Evolutionary conservation across 2,113 vertebrate genomes (phyloP).

Genomic region (Spheniscus mendiculus): DNA sequence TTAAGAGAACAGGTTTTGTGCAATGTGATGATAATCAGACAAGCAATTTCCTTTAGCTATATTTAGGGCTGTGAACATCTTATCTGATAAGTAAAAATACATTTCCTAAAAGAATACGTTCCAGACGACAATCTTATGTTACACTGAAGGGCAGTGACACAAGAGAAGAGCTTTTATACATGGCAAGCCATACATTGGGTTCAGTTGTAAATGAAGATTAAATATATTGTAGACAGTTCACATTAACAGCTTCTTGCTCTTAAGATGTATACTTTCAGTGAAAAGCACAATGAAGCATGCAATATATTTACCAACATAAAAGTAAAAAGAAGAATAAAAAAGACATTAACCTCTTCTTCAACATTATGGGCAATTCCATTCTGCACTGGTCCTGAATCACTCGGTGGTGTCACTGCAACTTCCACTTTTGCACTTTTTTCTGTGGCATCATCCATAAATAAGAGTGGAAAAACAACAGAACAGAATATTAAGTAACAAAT

Average conservation of each 20-base stretch:
- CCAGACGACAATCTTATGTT: neutral
- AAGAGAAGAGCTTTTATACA: neutral
- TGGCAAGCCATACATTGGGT: neutral
- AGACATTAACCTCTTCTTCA: constrained; percentile 61
- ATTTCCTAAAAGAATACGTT: neutral
- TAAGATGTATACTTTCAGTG: neutral
- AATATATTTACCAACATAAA: neutral
- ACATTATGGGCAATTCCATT: constrained; percentile 86
- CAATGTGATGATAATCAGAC: neutral
- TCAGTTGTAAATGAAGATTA: neutral
- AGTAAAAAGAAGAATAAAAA: neutral
- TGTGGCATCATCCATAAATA: constrained; percentile 42
- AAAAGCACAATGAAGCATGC: neutral
- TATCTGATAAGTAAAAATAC: neutral
- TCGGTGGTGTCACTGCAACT: constrained; percentile 91
- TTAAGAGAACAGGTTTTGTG: neutral
- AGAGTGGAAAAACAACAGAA: neutral
- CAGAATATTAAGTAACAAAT: neutral
- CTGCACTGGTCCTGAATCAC: constrained; percentile 87
- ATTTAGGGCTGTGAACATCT: neutral
- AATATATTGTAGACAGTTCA: neutral
- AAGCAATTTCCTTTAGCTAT: neutral
- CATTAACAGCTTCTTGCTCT: neutral
- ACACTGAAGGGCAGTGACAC: neutral
- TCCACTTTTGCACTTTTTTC: constrained; percentile 91